phyloP scores from a whole-genome alignment of 2,797 vertebrate species.

The Sebastes oblongus region DNA sequence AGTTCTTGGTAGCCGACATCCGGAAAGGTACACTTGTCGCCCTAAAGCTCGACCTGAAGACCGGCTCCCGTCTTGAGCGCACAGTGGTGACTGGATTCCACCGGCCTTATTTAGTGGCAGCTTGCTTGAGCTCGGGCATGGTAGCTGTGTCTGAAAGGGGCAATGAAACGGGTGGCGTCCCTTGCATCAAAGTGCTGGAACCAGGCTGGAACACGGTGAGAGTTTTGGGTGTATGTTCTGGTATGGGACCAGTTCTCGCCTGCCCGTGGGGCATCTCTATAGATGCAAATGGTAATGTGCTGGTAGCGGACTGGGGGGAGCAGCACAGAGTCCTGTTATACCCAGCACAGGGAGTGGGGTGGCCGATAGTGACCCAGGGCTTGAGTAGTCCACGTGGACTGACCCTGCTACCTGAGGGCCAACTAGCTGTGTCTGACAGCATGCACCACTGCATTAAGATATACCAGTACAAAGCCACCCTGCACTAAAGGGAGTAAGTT shows the following conservation, averaged over 20 bases:
- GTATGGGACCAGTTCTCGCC: slow-evolving; percentile 78
- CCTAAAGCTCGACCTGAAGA: slow-evolving; percentile 78
- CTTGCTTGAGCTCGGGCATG: slow-evolving; percentile 77
- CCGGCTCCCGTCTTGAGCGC: slow-evolving; percentile 77
- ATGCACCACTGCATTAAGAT: slow-evolving; percentile 88
- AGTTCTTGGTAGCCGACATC: slow-evolving; percentile 86
- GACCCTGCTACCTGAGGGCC: slow-evolving; percentile 77
- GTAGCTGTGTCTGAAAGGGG: slow-evolving; percentile 84
- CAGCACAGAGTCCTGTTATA: slow-evolving; percentile 81
- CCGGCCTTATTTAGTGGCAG: slow-evolving; percentile 83
- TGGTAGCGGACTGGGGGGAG: slow-evolving; percentile 85
- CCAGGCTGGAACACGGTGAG: slow-evolving; percentile 82
- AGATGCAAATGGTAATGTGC: slow-evolving; percentile 79
- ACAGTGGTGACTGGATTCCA: slow-evolving; percentile 84
- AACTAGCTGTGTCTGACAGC: slow-evolving; percentile 84
- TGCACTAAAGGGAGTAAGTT: slow-evolving; percentile 5
- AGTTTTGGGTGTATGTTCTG: slow-evolving; percentile 80
- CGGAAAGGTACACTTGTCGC: slow-evolving; percentile 80
- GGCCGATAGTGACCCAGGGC: slow-evolving; percentile 73
- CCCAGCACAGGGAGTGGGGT: slow-evolving; percentile 74
- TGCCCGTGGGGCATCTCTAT: slow-evolving; percentile 87
- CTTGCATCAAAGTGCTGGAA: slow-evolving; percentile 85
- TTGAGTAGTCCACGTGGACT: slow-evolving; percentile 85
- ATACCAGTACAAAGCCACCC: slow-evolving; percentile 78
- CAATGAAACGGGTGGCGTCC: slow-evolving; percentile 76